Percentiles rank a stretch among this genome's conserved stretches.
Conservation (phyloP, 2,797 vertebrate species). For the Mormyrops attenuatus region DNA sequence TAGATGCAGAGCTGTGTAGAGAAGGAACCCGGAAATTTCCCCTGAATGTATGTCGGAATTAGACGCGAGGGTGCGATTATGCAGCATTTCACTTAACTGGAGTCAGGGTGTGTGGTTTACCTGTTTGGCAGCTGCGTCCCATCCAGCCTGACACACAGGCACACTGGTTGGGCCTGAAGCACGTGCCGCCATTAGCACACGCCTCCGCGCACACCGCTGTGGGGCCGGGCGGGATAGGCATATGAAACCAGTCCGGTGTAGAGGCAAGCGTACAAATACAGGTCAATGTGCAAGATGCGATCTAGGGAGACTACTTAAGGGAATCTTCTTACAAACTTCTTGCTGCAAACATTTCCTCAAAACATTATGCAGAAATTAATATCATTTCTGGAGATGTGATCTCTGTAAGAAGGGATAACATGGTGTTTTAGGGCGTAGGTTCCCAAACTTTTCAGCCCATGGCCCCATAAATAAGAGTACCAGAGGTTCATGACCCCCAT, state of each 20-base stretch:
- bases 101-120: slow-evolving; percentile 47
- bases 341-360: not conserved
- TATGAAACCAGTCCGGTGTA: too few species aligned
- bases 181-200: slow-evolving; percentile 77
- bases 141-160: slow-evolving; percentile 72
- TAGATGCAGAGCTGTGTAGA: not conserved
- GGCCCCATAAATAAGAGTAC: not conserved
- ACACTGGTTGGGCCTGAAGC: slow-evolving; percentile 69
- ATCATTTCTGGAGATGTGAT: not conserved
- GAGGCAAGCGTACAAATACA: not conserved
- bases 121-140: slow-evolving; percentile 73
- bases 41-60: not conserved
- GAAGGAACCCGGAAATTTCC: not conserved
- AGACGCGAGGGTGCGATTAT: not conserved
- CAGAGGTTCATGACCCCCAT: not conserved
- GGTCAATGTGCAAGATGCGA: not conserved
- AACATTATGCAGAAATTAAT: not conserved
- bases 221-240: not conserved
- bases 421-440: not conserved
- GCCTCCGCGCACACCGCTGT: slow-evolving; percentile 71
- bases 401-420: not conserved
- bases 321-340: not conserved
- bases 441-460: not conserved
- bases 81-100: not conserved
- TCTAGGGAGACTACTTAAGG: not conserved